These are phyloP conservation scores for Prochilodus magdalenae DNA, from an alignment of 2,113 vertebrate genomes.

Conservation along the genomic window DNA sequence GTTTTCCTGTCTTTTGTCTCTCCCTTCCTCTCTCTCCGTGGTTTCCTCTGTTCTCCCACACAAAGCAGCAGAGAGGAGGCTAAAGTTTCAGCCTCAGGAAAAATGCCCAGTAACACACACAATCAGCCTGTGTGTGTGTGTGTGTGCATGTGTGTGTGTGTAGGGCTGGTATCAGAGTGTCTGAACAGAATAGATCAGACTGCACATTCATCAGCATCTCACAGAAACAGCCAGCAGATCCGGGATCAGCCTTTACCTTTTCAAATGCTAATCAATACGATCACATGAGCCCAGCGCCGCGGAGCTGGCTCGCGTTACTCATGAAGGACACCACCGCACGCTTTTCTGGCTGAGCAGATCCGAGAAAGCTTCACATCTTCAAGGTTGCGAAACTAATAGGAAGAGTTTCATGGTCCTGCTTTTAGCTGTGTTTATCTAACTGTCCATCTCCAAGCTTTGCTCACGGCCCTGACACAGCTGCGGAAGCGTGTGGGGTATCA, in stretches of 20 bases:
- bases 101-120: background rate
- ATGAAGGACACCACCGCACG: no score
- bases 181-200: background rate
- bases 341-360: no score
- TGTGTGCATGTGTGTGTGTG: slow-evolving; percentile 22
- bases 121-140: slow-evolving; percentile 26
- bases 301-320: no score
- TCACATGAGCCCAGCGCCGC: background rate
- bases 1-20: slow-evolving; percentile 1
- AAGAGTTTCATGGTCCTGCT: no score
- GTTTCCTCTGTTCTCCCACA: slow-evolving; percentile 23
- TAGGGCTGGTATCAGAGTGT: background rate
- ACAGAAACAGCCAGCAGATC: background rate
- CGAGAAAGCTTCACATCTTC: no score
- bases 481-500: no score
- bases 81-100: slow-evolving; percentile 30
- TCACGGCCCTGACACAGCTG: no score
- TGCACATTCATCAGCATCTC: background rate
- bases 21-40: slow-evolving; percentile 8
- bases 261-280: slow-evolving; percentile 2
- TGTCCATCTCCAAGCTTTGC: no score
- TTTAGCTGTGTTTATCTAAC: no score
- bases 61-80: slow-evolving; percentile 24
- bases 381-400: no score
- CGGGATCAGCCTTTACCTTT: background rate